These are phyloP conservation scores for Meandrina meandrites DNA, from an alignment of 92 coral and sea anemone species.

Conservation along the genomic window DNA sequence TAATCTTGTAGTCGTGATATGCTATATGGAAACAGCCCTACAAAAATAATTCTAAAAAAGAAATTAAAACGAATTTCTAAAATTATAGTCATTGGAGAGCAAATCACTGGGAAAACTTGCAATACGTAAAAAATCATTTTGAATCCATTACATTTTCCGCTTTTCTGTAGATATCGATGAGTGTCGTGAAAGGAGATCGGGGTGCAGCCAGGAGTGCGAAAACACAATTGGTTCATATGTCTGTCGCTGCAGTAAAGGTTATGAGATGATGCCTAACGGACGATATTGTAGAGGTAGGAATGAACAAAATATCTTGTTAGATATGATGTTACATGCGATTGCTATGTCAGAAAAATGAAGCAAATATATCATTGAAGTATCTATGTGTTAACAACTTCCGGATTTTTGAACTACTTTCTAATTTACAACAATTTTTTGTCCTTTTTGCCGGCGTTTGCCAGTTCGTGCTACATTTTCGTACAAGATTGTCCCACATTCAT, in stretches of 20 bases:
- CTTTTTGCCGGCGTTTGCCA: background rate
- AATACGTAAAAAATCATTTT: background rate
- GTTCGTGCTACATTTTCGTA: too few relatives aligned
- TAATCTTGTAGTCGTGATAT: too few relatives aligned
- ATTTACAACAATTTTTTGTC: background rate
- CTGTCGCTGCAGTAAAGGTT: constrained; percentile 70
- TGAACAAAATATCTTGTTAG: background rate
- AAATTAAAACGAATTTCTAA: too few relatives aligned
- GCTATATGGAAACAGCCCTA: too few relatives aligned
- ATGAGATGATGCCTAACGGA: constrained; percentile 38
- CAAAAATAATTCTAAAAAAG: too few relatives aligned
- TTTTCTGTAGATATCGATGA: constrained; percentile 72
- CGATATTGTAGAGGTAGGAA: constrained; percentile 58
- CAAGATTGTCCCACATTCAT: too few relatives aligned
- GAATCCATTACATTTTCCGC: background rate
- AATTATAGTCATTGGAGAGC: too few relatives aligned
- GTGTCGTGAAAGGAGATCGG: constrained; percentile 57
- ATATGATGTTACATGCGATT: background rate
- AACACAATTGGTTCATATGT: constrained; percentile 60
- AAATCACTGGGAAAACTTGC: background rate
- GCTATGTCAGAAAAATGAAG: background rate
- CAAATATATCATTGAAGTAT: background rate
- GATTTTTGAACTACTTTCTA: background rate
- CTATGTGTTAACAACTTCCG: background rate
- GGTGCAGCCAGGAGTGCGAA: constrained; percentile 72